Base-by-base conservation (phyloP, 2,888 invertebrate genomes). In the Hermodice carunculata region DNA sequence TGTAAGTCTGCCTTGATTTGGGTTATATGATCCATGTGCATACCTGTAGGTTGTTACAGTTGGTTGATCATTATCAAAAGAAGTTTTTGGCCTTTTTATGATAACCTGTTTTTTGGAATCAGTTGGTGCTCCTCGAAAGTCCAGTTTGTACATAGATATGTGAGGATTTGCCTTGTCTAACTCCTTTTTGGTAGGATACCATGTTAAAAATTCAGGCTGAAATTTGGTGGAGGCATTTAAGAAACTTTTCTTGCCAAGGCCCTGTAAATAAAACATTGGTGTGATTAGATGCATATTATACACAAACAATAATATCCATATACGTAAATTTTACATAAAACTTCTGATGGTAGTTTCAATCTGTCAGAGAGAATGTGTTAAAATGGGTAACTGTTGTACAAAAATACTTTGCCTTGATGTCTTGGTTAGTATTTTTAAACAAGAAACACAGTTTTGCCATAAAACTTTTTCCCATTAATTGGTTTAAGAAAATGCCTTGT, bases 31-130 rank as follows among this genome's bases (percentile, higher is more conserved):
- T 14, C 82, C 78, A 63, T 83, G 81, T n/a, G 79, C 67, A 67
- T 81, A 81, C 28, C 83, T 71, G 67, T 84, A 84, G 11, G 79
- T 75, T 17, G 78, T 78, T 11, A 78, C 78, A 31, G 77, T 74
- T 0, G 75, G 65, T 3, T 67, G 67, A 31, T 76, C 77, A 24
- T 81, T 82, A 67, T 70, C 71, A 40, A 70, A 65, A 14, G 82
- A 81, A 8, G 81, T 79, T 64, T 74, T 71, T 4, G 81, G 82
- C 19, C 80, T 67, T 46, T 76, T 69, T 2, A 75, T 73, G 42
- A 79, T 66, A 34, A 78, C 56, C 64, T 82, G 81, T 17, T 72
- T 56, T 11, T 59, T n/a, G 42, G 54, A 52, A 2, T 49, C 28
- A 14, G 40, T 28, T 1, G 54, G 57, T 0, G 37, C 46, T 6